Base-by-base conservation (phyloP, 2,888 invertebrate genomes). In the Mythimna ferrago region DNA sequence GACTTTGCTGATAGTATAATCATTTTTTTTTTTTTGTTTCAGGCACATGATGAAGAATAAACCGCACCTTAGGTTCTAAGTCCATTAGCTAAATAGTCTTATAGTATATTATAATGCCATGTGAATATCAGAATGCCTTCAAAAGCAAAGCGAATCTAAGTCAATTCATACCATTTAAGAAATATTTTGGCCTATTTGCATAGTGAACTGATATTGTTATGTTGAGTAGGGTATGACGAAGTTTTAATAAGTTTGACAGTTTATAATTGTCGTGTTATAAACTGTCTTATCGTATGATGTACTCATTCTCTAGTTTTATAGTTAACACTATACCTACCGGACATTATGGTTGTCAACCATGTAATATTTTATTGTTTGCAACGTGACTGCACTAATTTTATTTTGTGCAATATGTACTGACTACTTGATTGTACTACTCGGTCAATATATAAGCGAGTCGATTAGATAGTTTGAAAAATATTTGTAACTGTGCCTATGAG, bases 41-140 rank as follows among this genome's bases (percentile, higher is more conserved):
- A 98, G 98, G 92, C 98, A 98, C 93, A 98, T 99, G 97, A 97
- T 98, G 94, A 98, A 99, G 94, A 97, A 98, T 94, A 99, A 99
- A 92, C 98, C 98, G 54, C 98, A 98, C 92, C 97, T 99, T 88
- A 97, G 98, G 89, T 98, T 98, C 93, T 98, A 94, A 93, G 89
- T 89, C 84, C 89, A 90, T 92, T 93, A 94, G 90, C 84, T 91
- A 91, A 87, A 90, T 83, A 91, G 90, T 89, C 87, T 93, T 82
- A 91, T 91, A 93, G 91, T 91, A 84, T 90, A 90, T 76, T 89
- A 89, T 89, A 88, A 89, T 87, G 91, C 88, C 84, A 89, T 92
- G 92, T 94, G 93, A 93, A 92, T 92, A 93, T 93, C 88, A 87
- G 87, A 88, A 88, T 91, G 91, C 92, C 91, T 94, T 92, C 67